These are phyloP conservation scores for Nomada hirtipes DNA, from an alignment of 2,888 invertebrate genomes.

Conservation along the genomic window DNA sequence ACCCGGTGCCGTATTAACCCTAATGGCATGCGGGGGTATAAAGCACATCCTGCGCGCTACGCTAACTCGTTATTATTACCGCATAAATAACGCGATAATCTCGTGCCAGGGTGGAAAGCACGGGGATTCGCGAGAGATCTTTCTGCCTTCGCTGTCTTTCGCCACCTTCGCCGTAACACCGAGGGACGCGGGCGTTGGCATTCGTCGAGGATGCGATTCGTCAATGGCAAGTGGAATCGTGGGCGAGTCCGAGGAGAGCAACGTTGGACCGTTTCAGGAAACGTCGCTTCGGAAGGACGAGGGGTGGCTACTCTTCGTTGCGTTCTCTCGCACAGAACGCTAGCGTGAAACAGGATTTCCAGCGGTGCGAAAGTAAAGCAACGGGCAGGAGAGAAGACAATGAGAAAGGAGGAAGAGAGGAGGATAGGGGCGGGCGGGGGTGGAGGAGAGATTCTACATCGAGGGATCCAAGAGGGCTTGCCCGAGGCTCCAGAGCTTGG, in stretches of 20 bases:
- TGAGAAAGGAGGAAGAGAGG: constrained; percentile 24
- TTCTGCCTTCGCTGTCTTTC: constrained; percentile 26
- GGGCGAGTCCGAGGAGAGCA: constrained; percentile 36
- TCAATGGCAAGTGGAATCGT: constrained; percentile 37
- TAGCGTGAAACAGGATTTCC: constrained; percentile 36
- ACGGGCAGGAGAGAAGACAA: constrained; percentile 45
- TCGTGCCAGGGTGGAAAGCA: constrained; percentile 73
- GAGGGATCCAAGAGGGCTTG: constrained; percentile 75
- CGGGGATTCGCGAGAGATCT: constrained; percentile 60
- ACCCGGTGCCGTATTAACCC: constrained; percentile 82
- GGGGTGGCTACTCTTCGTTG: neutral
- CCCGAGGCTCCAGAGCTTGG: constrained; percentile 74
- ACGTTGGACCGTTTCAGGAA: constrained; percentile 45
- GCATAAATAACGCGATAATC: constrained; percentile 84
- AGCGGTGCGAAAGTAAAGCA: constrained; percentile 24
- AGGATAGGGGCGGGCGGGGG: constrained; percentile 23
- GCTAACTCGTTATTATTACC: constrained; percentile 84
- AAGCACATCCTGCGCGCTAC: constrained; percentile 84
- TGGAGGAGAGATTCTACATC: constrained; percentile 56
- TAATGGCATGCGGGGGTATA: constrained; percentile 83
- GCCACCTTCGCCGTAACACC: neutral
- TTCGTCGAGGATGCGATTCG: constrained; percentile 12
- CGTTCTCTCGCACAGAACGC: constrained; percentile 23
- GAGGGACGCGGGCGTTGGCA: constrained; percentile 4
- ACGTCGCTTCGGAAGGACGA: constrained; percentile 26